Percentiles rank a stretch among this genome's conserved stretches.
Evolutionary conservation across 2,888 invertebrate species (phyloP).

Genomic region (Venustoraphidia nigricollis): DNA sequence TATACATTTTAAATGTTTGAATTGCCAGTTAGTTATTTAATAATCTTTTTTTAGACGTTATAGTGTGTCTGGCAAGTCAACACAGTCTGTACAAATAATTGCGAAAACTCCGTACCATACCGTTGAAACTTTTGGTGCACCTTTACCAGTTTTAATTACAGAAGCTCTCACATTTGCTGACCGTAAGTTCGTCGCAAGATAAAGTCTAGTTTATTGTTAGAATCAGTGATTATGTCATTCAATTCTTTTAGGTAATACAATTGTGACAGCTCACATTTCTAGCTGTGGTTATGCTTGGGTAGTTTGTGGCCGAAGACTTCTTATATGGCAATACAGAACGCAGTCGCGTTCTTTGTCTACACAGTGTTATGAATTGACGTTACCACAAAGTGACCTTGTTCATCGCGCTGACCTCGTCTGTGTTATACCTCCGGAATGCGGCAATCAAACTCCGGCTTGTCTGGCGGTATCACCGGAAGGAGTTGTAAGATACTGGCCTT

Average conservation of each 20-base stretch:
- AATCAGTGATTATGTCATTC: not conserved
- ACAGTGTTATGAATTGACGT: constrained; percentile 68
- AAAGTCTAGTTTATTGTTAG: not conserved
- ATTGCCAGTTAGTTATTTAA: not conserved
- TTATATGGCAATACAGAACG: constrained; percentile 67
- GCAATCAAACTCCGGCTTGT: constrained; percentile 56
- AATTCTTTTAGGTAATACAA: constrained; percentile 20
- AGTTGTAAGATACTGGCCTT: constrained; percentile 80
- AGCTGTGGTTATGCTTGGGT: constrained; percentile 39
- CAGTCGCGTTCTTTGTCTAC: constrained; percentile 23
- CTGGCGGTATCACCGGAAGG: constrained; percentile 91
- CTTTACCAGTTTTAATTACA: constrained; percentile 75
- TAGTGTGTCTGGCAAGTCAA: constrained; percentile 43
- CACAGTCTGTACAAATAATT: constrained; percentile 56
- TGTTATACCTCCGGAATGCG: constrained; percentile 41
- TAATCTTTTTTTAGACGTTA: constrained; percentile 26
- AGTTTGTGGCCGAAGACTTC: constrained; percentile 68
- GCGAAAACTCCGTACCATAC: constrained; percentile 57
- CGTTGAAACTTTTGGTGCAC: constrained; percentile 65
- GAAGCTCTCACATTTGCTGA: constrained; percentile 75
- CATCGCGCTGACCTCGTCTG: constrained; percentile 75
- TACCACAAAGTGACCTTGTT: constrained; percentile 84
- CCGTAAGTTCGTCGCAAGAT: constrained; percentile 26
- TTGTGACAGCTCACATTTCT: constrained; percentile 33
- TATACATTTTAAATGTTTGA: constrained; percentile 2